Base-by-base conservation (phyloP, 1,140 invertebrate genomes). In the Dermatophagoides farinae region DNA sequence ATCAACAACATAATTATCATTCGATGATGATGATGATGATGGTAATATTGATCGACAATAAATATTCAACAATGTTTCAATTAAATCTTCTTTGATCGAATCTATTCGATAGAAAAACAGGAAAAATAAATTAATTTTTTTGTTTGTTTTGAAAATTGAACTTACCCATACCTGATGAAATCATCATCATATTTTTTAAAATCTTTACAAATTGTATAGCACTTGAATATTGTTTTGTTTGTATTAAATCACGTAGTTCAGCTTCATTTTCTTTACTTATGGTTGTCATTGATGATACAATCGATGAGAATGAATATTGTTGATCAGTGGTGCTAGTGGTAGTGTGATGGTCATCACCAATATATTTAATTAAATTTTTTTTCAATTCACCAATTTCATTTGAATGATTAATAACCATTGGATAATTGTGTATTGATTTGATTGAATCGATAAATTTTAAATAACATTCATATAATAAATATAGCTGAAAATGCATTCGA, bases 401-500 rank as follows among this genome's bases (percentile, higher is more conserved):
- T 31, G 74, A 73, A 23, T 74, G 64, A 61, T 76, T 71, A 41
- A 41, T 47, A 6, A 59, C 57, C 57, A 31, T 68, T 62, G 66
- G 63, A n/a, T 67, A 65, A 44, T 67, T 62, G 16, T 78, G 73
- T 9, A 77, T 76, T 14, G 70, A 71, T 16, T 75, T 74, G n/a
- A 85, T 71, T 0, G 79, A 74, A 0, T 74, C 71, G 55, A 90
- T 76, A 77, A 96, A 84, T 74, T 95, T 95, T 67, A 86, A 84
- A 65, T 87, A 88, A 18, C 86, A 85, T 73, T 97, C 90, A 51
- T 92, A 80, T 2, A 97, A 74, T 23, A 95, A 71, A 11, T 95
- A 73, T 14, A 96, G 74, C 70, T 97, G 92, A 68, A 97, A 93
- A 69, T 93, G 86, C 5, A 97, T 76, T 69, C 91, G 91, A 71